Base-by-base conservation (phyloP, 35 echinoderm and acorn worm species). In the Acanthaster planci region DNA sequence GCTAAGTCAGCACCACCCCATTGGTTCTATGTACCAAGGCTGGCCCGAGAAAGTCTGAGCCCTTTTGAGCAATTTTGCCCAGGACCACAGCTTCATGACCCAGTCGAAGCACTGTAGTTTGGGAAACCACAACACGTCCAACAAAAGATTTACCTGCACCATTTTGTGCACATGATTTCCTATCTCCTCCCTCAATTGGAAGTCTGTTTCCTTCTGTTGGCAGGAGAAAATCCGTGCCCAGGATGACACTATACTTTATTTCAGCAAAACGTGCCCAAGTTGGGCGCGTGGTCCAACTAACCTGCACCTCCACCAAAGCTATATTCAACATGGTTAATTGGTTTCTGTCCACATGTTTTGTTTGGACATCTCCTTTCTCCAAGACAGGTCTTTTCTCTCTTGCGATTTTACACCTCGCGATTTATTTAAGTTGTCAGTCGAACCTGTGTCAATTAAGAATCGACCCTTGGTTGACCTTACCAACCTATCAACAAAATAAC, bases 401-500 rank as follows among this genome's bases (percentile, higher is more conserved):
- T 19, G 8, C 2, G 7, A 81, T 81, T 50, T 17, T 50, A 81
- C 3, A 47, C 26, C 9, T 81, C 12, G 27, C 78, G 7, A 44
- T 47, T 37, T n/a, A n/a, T n/a, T n/a, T n/a, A n/a, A n/a, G n/a
- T n/a, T n/a, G n/a, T n/a, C n/a, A n/a, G n/a, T n/a, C n/a, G 78
- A 47, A 38, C 78, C 78, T 8, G 78, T 81, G 38, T 81, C 78
- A 27, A 81, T 21, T n/a, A n/a, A n/a, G n/a, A n/a, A n/a, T 47
- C 14, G 37, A 50, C 78, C 40, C 0, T 47, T 8, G 8, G 78
- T 81, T 3, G 37, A 6, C 39, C 78, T 47, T 2, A 81, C 16
- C 31, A 17, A 7, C 32, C 78, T n/a, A n/a, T 10, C 26, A 4
- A 81, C 78, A n/a, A 81, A 19, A 81, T 15, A 81, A 81, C 2